phyloP scores from a whole-genome alignment of 2,888 invertebrate species.

The Gisinianus flammeolus region DNA sequence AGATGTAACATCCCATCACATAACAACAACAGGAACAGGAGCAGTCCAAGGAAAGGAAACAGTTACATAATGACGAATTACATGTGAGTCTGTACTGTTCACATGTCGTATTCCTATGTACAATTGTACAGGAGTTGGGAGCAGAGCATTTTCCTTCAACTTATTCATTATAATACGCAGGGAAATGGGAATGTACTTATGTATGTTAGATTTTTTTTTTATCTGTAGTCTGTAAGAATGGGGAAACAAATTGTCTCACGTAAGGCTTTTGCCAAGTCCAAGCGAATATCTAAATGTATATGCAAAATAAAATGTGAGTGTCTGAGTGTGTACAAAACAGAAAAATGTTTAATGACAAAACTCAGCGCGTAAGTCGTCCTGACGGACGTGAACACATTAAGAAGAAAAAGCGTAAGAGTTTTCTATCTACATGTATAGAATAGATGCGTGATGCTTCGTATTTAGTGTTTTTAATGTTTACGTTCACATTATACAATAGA shows the following conservation, averaged over 20 bases:
- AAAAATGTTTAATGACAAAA: neutral
- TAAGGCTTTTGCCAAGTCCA: neutral
- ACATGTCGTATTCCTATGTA: neutral
- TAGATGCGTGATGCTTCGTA: neutral
- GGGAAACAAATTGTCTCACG: neutral
- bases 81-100: too few species aligned
- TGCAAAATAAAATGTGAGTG: neutral
- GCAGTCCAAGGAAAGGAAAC: constrained; percentile 9
- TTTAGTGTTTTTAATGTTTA: too few species aligned
- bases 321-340: neutral
- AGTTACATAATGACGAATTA: neutral
- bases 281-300: neutral
- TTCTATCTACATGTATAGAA: too few species aligned
- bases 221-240: too few species aligned
- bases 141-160: neutral
- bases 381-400: neutral
- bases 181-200: too few species aligned
- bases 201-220: too few species aligned
- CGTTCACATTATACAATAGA: neutral
- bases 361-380: neutral
- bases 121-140: too few species aligned
- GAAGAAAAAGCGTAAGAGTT: too few species aligned
- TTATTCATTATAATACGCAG: neutral
- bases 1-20: neutral
- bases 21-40: neutral